Evolutionary conservation across 2,888 invertebrate genomes (phyloP), one percentile per base, ranked within the genome.

Genomic region (Cantharis rustica): DNA sequence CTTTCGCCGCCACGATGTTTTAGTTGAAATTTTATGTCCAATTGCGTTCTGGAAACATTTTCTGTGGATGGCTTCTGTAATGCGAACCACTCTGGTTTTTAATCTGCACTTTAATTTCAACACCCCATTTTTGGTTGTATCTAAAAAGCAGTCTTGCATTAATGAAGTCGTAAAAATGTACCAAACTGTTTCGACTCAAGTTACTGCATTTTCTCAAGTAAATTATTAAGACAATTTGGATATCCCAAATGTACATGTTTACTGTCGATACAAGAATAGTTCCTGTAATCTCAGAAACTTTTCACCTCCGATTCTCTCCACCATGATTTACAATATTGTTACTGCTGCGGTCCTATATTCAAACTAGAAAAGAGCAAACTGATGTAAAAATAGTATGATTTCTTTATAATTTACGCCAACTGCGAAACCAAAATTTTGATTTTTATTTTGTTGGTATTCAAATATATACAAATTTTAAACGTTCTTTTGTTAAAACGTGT

Each of bases 61-160:
- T 78, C 78, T 73, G 72, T 75, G 75, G 79, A 80, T 79, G 78
- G 80, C 72, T 75, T 71, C 82, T 80, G 83, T 83, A 83, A 84
- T 83, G 83, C 76, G 83, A 83, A 82, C 83, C 79, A 79, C 78
- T 81, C 80, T 85, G 85, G 85, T 88, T 87, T 88, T 88, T 87
- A 87, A 87, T 88, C 87, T 87, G 83, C 85, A 82, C 86, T 87
- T 87, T 87, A 87, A 88, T 88, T 88, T 87, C 86, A 86, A 86
- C 87, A 87, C 87, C 87, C 87, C 85, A 85, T 88, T 87, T 86
- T 85, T 85, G 86, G 86, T 85, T 87, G 84, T 86, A 85, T 85
- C 84, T 84, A 82, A 84, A 85, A 85, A 84, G 84, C 84, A 80
- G 82, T 81, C 83, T 83, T 84, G 86, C 85, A 85, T 87, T 87